These are phyloP conservation scores for Stenoptilia bipunctidactyla DNA, from an alignment of 2,888 invertebrate genomes.

Conservation along the genomic window DNA sequence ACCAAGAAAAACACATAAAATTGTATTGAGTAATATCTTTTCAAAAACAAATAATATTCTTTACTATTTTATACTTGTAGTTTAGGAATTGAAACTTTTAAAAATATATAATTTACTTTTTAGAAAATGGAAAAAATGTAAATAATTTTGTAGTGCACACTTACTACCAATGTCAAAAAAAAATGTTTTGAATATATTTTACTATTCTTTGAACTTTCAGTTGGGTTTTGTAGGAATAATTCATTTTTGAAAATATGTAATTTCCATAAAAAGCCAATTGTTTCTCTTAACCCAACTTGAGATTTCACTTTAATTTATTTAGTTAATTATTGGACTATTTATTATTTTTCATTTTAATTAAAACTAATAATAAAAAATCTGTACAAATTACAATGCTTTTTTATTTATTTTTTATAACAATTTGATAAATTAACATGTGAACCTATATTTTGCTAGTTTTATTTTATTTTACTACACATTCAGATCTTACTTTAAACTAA, in stretches of 20 bases:
- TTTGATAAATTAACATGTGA: too few relatives aligned
- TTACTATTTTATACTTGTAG: too few relatives aligned
- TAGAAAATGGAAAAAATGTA: not conserved
- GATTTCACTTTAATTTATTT: constrained; percentile 64
- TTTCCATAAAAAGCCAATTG: constrained; percentile 15
- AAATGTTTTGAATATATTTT: constrained; percentile 1
- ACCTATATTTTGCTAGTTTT: too few relatives aligned
- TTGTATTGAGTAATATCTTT: too few relatives aligned
- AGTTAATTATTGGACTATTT: constrained; percentile 42
- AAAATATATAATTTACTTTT: too few relatives aligned
- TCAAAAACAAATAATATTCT: too few relatives aligned
- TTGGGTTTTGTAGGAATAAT: constrained; percentile 63
- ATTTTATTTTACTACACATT: too few relatives aligned
- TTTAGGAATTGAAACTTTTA: too few relatives aligned
- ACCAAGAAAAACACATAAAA: constrained; percentile 16
- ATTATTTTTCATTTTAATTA: constrained; percentile 51
- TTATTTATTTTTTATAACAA: constrained; percentile 34
- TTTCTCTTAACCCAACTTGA: constrained; percentile 70
- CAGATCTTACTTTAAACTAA: too few relatives aligned
- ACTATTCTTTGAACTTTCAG: constrained; percentile 54
- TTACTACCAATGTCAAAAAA: not conserved
- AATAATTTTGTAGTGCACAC: constrained; percentile 1
- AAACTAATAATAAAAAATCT: constrained; percentile 56
- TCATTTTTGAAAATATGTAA: constrained; percentile 8
- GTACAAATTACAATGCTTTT: constrained; percentile 43